A percentile compares a stretch with the other conserved stretches of the same genome.
phyloP scores from a whole-genome alignment of 2,888 invertebrate genomes.

The Mythimna ferrago region DNA sequence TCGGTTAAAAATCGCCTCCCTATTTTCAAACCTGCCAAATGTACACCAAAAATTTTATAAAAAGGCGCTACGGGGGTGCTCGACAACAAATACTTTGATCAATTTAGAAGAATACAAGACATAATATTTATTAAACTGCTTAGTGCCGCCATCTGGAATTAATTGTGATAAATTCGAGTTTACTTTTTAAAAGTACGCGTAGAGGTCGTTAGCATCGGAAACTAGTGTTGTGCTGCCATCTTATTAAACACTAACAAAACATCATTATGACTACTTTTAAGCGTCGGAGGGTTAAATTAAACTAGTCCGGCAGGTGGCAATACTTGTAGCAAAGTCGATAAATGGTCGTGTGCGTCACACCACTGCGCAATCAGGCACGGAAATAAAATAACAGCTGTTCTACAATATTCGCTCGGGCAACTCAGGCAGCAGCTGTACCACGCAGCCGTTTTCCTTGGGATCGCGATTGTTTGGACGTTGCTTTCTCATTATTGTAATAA shows the following conservation, averaged over 20 bases:
- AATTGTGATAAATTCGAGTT: not conserved
- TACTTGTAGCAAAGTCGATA: slow-evolving; percentile 76
- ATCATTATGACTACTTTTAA: not conserved
- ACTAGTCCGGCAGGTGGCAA: slow-evolving; percentile 62
- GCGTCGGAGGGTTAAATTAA: not conserved
- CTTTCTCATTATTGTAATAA: slow-evolving; percentile 84
- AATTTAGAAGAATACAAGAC: no score
- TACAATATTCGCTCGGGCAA: slow-evolving; percentile 89
- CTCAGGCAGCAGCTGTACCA: slow-evolving; percentile 86
- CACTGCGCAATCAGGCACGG: slow-evolving; percentile 89
- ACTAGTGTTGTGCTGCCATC: slow-evolving; percentile 50
- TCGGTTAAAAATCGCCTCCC: no score
- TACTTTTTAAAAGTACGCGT: not conserved
- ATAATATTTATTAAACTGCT: not conserved
- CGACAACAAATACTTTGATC: no score
- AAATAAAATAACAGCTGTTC: slow-evolving; percentile 90
- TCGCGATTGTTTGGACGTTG: slow-evolving; percentile 85
- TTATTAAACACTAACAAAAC: slow-evolving; percentile 16
- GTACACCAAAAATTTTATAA: no score
- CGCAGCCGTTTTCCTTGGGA: slow-evolving; percentile 88
- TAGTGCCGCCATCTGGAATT: slow-evolving; percentile 45
- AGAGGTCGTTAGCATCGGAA: slow-evolving; percentile 28
- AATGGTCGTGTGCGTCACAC: slow-evolving; percentile 83
- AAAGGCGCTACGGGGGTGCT: no score
- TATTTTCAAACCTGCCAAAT: no score